Evolutionary conservation across 2,113 vertebrate species (phyloP).

Genomic region (Boleophthalmus pectinirostris): DNA sequence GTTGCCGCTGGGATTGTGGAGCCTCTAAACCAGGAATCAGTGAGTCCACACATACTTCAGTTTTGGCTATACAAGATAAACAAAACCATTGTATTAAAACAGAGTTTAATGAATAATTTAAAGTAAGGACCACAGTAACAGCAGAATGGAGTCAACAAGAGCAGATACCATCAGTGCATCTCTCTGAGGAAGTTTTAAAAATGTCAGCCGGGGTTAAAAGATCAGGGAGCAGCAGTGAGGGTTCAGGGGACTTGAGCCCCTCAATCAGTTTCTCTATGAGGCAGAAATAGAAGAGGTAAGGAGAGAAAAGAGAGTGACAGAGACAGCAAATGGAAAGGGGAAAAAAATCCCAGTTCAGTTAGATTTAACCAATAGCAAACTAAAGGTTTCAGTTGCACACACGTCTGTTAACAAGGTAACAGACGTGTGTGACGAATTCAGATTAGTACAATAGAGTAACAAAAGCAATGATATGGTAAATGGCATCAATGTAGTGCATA

Average conservation of each 20-base stretch:
- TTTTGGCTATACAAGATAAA: conserved; percentile 53
- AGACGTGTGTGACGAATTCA: not conserved
- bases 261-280: conserved; percentile 91
- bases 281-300: conserved; percentile 21
- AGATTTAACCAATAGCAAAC: not conserved
- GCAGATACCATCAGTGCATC: conserved; percentile 60
- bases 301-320: conserved; percentile 10
- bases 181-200: conserved; percentile 83
- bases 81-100: conserved; percentile 20
- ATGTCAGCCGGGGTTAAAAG: conserved; percentile 87
- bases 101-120: conserved; percentile 31
- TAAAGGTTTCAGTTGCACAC: not conserved
- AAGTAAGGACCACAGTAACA: not conserved
- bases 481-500: not conserved
- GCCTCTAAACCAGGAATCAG: conserved; percentile 92
- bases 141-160: conserved; percentile 8
- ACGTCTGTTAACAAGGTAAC: not conserved
- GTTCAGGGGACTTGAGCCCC: conserved; percentile 90
- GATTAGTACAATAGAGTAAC: not conserved
- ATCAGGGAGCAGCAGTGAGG: conserved; percentile 87
- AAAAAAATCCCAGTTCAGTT: conserved; percentile 16
- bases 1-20: conserved; percentile 82
- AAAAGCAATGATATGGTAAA: not conserved
- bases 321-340: conserved; percentile 17
- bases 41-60: conserved; percentile 84